Evolutionary conservation across 2,888 invertebrate genomes (phyloP).

Genomic region (Nephrotoma flavescens): DNA sequence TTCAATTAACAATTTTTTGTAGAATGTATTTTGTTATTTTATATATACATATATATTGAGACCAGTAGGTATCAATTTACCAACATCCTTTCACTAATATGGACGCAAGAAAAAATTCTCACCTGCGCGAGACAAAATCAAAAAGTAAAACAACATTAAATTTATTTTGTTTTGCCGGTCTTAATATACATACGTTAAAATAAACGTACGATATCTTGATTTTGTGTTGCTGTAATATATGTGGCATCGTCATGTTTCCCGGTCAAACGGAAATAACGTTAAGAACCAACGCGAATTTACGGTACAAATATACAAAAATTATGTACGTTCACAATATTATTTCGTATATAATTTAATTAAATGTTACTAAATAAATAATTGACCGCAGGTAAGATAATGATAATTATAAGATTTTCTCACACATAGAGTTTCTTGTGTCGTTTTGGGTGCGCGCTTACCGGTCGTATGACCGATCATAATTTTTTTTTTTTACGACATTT

Average conservation of each 20-base stretch:
- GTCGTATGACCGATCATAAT: not conserved
- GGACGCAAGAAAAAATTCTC: not conserved
- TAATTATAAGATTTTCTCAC: not conserved
- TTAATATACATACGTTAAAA: not conserved
- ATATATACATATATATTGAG: not conserved
- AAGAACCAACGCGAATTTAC: no score
- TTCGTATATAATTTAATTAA: not conserved
- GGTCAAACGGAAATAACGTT: not conserved
- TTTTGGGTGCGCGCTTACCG: not conserved
- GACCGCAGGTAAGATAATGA: not conserved
- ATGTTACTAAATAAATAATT: not conserved
- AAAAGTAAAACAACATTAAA: not conserved
- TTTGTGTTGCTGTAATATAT: not conserved
- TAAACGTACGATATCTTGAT: not conserved
- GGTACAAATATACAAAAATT: no score
- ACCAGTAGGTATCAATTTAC: not conserved
- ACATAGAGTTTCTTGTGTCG: not conserved
- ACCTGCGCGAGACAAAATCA: not conserved
- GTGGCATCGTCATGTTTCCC: not conserved
- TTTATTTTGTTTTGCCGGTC: not conserved
- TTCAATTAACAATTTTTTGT: not conserved
- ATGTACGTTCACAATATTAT: not conserved
- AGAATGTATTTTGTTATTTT: not conserved
- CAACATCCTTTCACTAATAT: not conserved
- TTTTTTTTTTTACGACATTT: no score